Conservation (phyloP, 2,888 invertebrate genomes). For the Nemotelus pantherinus region DNA sequence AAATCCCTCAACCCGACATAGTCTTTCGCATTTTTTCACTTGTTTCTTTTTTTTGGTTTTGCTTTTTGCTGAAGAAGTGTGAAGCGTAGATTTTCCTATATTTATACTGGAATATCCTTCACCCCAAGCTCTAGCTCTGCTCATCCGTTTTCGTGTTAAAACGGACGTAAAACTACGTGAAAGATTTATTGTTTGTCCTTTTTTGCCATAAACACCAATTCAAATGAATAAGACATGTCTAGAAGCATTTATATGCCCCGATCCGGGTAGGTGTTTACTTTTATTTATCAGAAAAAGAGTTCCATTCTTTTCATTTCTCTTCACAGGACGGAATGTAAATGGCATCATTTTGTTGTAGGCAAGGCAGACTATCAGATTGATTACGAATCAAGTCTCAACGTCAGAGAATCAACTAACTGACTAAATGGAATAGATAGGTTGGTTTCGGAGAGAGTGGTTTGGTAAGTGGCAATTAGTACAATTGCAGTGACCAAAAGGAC, state of each 20-base stretch:
- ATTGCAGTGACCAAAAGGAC: constrained; percentile 8
- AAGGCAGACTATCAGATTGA: not conserved
- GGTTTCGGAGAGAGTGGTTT: not conserved
- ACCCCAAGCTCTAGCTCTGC: no score
- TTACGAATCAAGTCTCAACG: constrained; percentile 33
- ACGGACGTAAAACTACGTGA: no score
- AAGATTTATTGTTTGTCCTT: not conserved
- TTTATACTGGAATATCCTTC: no score
- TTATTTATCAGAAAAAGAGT: not conserved
- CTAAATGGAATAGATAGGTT: constrained; percentile 17
- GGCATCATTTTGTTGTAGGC: not conserved
- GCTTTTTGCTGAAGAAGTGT: no score
- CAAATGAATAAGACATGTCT: not conserved
- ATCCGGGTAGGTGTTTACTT: not conserved
- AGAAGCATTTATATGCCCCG: not conserved
- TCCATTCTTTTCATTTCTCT: not conserved
- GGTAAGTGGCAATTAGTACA: constrained; percentile 39
- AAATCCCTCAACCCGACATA: no score
- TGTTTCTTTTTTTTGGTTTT: no score
- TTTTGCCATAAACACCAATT: not conserved
- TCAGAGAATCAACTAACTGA: constrained; percentile 8
- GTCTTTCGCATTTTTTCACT: no score
- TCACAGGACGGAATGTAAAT: not conserved
- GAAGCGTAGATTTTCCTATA: not conserved
- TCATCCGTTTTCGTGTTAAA: no score